Evolutionary conservation across 53 echinoderm and acorn worm genomes (phyloP).

Genomic region (Henricia sp.): DNA sequence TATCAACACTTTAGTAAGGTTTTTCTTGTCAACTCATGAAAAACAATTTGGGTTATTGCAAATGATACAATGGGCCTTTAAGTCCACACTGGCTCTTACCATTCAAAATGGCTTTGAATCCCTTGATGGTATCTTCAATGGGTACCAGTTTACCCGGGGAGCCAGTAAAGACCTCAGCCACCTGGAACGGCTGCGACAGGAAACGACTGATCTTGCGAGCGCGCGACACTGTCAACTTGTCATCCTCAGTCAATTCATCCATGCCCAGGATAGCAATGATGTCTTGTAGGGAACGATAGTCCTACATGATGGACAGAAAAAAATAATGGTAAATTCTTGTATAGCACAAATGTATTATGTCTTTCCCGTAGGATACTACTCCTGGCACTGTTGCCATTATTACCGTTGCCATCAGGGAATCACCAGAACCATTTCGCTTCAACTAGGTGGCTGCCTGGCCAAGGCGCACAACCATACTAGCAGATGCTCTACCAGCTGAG

Average conservation of each 20-base stretch:
- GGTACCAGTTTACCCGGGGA: conserved; percentile 91
- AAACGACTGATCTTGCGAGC: conserved; percentile 98
- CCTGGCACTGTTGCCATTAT: not conserved
- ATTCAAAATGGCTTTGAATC: conserved; percentile 84
- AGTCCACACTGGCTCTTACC: too few relatives aligned
- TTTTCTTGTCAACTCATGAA: too few relatives aligned
- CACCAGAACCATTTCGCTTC: too few relatives aligned
- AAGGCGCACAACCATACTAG: not conserved
- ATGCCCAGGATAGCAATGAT: conserved; percentile 99
- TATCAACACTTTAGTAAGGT: too few relatives aligned
- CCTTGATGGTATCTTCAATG: conserved; percentile 88
- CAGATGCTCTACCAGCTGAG: too few relatives aligned
- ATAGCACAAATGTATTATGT: too few relatives aligned
- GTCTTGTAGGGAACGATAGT: conserved; percentile 96
- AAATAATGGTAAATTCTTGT: too few relatives aligned
- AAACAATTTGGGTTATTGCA: too few relatives aligned
- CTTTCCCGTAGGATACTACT: too few relatives aligned
- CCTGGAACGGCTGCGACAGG: conserved; percentile 99
- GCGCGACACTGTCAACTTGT: conserved; percentile 93
- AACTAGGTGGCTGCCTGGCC: not conserved
- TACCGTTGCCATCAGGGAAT: too few relatives aligned
- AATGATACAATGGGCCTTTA: too few relatives aligned
- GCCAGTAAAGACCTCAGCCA: conserved; percentile 97
- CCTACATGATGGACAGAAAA: conserved; percentile 59
- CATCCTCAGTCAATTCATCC: conserved; percentile 99